A percentile compares a stretch with the other conserved stretches of the same genome.
These are phyloP conservation scores for Chloroceryle amazona DNA, from an alignment of 2,797 vertebrate species.

Conservation along the genomic window DNA sequence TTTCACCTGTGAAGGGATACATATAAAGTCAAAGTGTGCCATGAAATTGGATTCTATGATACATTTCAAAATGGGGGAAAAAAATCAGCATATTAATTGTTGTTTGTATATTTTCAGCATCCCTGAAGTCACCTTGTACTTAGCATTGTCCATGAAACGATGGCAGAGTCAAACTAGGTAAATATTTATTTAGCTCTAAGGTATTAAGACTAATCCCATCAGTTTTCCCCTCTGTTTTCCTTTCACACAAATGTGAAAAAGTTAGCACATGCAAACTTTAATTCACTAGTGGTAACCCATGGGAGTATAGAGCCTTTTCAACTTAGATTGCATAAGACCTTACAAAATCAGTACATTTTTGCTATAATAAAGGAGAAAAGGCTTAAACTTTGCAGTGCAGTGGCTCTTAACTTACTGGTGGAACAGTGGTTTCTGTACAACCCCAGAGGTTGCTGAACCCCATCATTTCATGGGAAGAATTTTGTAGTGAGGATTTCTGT, in stretches of 20 bases:
- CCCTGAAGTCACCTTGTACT: slow-evolving; percentile 48
- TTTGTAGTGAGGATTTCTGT: neutral
- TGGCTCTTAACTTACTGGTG: neutral
- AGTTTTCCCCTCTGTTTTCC: slow-evolving; percentile 24
- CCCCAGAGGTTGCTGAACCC: neutral
- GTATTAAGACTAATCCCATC: slow-evolving; percentile 52
- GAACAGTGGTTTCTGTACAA: neutral
- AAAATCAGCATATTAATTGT: neutral
- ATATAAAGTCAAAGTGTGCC: neutral
- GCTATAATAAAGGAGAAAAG: neutral
- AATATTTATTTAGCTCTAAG: slow-evolving; percentile 67
- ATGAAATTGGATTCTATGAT: neutral
- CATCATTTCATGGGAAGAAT: neutral
- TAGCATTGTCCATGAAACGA: neutral
- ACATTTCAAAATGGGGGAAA: neutral
- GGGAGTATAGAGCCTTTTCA: neutral
- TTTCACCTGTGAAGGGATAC: neutral
- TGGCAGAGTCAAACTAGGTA: slow-evolving; percentile 31
- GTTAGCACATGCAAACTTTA: neutral
- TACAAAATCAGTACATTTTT: neutral
- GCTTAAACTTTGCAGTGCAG: neutral
- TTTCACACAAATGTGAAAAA: slow-evolving; percentile 30
- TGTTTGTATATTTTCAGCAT: slow-evolving; percentile 2
- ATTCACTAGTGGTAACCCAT: neutral
- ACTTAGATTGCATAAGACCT: neutral